Conservation (phyloP, 1,140 invertebrate genomes). For the Odontomachus brunneus region DNA sequence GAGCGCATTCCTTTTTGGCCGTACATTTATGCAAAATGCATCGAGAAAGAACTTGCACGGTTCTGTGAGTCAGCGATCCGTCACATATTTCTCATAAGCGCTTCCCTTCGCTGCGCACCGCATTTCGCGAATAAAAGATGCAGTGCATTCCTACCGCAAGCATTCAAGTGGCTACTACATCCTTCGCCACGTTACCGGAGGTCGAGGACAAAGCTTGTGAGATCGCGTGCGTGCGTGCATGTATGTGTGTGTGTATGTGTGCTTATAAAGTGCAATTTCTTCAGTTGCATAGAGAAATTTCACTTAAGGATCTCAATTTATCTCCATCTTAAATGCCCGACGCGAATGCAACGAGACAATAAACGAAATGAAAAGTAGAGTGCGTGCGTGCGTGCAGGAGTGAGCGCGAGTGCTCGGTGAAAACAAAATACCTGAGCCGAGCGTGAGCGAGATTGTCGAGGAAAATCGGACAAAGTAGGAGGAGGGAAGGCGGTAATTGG, state of each 20-base stretch:
- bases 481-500: constrained; percentile 17
- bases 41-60: neutral
- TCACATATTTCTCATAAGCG: constrained; percentile 17
- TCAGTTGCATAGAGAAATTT: neutral
- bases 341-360: constrained; percentile 9
- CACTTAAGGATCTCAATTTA: neutral
- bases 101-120: neutral
- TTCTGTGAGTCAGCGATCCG: neutral
- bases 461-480: constrained; percentile 28
- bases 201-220: constrained; percentile 22
- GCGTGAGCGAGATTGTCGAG: neutral
- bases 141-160: constrained; percentile 14
- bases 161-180: constrained; percentile 18
- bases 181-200: neutral
- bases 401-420: too few species aligned
- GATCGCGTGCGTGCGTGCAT: neutral
- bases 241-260: too few species aligned
- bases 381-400: neutral
- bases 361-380: constrained; percentile 28
- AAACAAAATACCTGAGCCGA: neutral
- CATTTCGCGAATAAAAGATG: constrained; percentile 11
- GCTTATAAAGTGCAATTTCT: constrained; percentile 3
- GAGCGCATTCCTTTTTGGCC: neutral
- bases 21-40: constrained; percentile 22
- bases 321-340: neutral